Evolutionary conservation across 92 coral and sea anemone species (phyloP).

Genomic region (Epizoanthus scotinus): DNA sequence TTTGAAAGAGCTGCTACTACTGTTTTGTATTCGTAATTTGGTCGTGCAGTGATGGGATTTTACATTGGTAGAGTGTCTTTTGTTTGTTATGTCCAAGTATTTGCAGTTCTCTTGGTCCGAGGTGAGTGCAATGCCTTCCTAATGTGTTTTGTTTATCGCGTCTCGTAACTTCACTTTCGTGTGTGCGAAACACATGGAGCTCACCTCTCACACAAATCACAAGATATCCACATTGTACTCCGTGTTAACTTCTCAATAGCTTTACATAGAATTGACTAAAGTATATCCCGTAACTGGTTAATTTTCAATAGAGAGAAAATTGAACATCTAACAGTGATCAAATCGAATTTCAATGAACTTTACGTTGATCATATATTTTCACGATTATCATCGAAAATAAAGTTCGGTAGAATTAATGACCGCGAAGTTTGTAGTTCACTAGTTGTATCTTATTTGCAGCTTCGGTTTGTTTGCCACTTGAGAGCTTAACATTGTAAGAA

Average conservation of each 20-base stretch:
- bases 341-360: neutral
- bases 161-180: neutral
- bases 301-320: constrained; percentile 18
- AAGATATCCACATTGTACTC: neutral
- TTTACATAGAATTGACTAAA: constrained; percentile 20
- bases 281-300: constrained; percentile 27
- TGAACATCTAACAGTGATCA: constrained; percentile 16
- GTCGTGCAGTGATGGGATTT: constrained; percentile 9
- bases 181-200: constrained; percentile 2
- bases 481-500: neutral
- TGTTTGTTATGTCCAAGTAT: neutral
- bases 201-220: neutral
- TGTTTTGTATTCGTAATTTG: constrained; percentile 8
- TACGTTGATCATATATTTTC: constrained; percentile 28
- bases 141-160: neutral
- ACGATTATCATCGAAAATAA: constrained; percentile 5
- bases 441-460: neutral
- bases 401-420: neutral
- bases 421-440: neutral
- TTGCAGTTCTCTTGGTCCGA: constrained; percentile 10
- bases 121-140: constrained; percentile 9
- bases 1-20: neutral
- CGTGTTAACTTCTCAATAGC: constrained; percentile 6
- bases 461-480: neutral
- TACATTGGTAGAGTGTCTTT: constrained; percentile 4